Evolutionary conservation across 2,888 invertebrate genomes (phyloP).

Genomic region (Diloba caeruleocephala): DNA sequence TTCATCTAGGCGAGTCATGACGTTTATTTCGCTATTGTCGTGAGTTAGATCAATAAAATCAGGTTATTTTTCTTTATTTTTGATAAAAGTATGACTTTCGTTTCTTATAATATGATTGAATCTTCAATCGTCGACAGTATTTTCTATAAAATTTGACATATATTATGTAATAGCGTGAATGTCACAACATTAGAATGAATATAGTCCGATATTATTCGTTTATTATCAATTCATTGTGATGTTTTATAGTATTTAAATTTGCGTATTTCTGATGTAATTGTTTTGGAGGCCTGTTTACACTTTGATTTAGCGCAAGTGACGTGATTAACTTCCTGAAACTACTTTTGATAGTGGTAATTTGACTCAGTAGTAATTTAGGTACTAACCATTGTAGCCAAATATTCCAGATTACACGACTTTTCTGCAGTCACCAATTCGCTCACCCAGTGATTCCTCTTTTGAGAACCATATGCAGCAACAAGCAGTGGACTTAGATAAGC

Average conservation of each 20-base stretch:
- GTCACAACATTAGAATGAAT: constrained; percentile 40
- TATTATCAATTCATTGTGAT: constrained; percentile 7
- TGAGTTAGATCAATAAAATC: constrained; percentile 20
- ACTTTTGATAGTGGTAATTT: too few species aligned
- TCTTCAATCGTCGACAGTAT: constrained; percentile 38
- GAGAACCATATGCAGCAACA: too few species aligned
- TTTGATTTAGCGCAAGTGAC: constrained; percentile 18
- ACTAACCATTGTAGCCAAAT: too few species aligned
- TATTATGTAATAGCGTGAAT: not conserved
- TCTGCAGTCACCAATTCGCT: too few species aligned
- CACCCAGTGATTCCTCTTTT: too few species aligned
- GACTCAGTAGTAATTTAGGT: too few species aligned
- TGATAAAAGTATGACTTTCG: constrained; percentile 12
- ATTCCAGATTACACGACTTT: too few species aligned
- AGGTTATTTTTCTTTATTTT: constrained; percentile 15
- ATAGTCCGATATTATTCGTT: constrained; percentile 13
- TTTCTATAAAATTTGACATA: constrained; percentile 23
- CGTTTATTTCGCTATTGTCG: not conserved
- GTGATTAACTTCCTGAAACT: too few species aligned
- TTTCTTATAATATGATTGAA: constrained; percentile 36
- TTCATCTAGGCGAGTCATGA: not conserved
- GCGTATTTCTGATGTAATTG: not conserved
- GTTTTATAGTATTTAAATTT: constrained; percentile 19
- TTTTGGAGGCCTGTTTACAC: constrained; percentile 6
- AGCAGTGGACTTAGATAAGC: too few species aligned